Evolutionary conservation across 2,888 invertebrate species (phyloP).

Genomic region (Hylaea fasciaria): DNA sequence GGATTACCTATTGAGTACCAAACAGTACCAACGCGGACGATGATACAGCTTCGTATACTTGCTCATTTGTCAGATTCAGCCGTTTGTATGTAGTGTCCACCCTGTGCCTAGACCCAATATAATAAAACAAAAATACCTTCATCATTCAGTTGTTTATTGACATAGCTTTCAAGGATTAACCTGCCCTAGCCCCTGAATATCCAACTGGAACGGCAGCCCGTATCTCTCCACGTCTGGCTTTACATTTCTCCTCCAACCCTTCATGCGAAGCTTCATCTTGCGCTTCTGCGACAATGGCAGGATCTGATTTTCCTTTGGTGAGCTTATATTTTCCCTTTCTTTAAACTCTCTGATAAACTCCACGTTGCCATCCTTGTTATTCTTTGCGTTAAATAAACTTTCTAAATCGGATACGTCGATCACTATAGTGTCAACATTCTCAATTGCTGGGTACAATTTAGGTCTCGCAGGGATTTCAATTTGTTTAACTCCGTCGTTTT

Average conservation of each 20-base stretch:
- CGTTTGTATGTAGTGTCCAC: too few species aligned
- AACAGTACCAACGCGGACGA: too few species aligned
- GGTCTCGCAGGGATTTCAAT: slow-evolving; percentile 22
- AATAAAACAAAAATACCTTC: neutral
- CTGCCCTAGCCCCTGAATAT: slow-evolving; percentile 65
- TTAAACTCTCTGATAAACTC: slow-evolving; percentile 7
- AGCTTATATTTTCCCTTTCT: too few species aligned
- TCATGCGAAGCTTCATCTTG: slow-evolving; percentile 23
- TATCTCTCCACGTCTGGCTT: slow-evolving; percentile 38
- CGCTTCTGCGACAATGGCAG: slow-evolving; percentile 48
- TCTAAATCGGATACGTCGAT: slow-evolving; percentile 48
- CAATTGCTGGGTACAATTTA: slow-evolving; percentile 44
- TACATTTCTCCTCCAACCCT: slow-evolving; percentile 10
- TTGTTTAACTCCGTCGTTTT: slow-evolving; percentile 8
- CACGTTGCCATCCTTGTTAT: slow-evolving; percentile 9
- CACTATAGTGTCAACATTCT: slow-evolving; percentile 56
- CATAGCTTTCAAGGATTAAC: slow-evolving; percentile 45
- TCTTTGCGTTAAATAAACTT: slow-evolving; percentile 19
- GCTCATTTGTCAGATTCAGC: too few species aligned
- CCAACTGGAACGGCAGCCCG: slow-evolving; percentile 65
- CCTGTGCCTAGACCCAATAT: too few species aligned
- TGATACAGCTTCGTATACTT: too few species aligned
- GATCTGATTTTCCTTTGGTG: neutral
- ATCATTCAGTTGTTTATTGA: slow-evolving; percentile 13
- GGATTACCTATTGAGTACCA: too few species aligned